Base-by-base conservation (phyloP, 2,888 invertebrate species). In the Parnassius smintheus region DNA sequence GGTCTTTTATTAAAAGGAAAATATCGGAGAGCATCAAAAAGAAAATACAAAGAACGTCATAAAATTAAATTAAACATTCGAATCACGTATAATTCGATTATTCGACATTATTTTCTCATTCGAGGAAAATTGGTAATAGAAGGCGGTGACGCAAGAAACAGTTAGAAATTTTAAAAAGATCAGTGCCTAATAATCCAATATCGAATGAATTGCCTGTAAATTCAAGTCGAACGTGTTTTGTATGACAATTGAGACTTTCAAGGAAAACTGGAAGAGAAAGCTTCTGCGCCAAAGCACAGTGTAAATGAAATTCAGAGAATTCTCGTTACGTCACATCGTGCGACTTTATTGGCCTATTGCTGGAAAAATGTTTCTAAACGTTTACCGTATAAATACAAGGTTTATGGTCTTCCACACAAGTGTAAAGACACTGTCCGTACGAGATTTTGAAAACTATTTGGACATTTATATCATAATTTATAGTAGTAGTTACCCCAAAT, bases 201-300 rank as follows among this genome's bases (percentile, higher is more conserved):
- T 85, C 83, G 83, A 86, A 88, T 89, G 90, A 90, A 90, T 88
- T 82, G 88, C 76, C 85, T 85, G 87, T 84, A 90, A 90, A 90
- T 90, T 90, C 83, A 83, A 75, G 70, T 75, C 64, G 76, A 66
- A 86, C 90, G 91, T 90, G 90, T 65, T 82, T 74, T 68, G 89
- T 82, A 78, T 82, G 65, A 67, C 70, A 73, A 78, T 68, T 64
- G 70, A 64, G 62, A 66, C 66, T 67, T 67, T 70, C 68, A 68
- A 75, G 78, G 56, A 51, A 55, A 74, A 76, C 70, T 70, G 70
- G 68, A 68, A 67, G 2, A 66, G 65, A 75, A 77, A 75, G 78
- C 77, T 77, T 79, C 73, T 68, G 71, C 67, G 68, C 71, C 70
- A 46, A n/a, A 11, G n/a, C 1, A 45, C 45, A 45, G 45, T 11